These are phyloP conservation scores for Eupithecia centaureata DNA, from an alignment of 2,888 invertebrate species.

Conservation along the genomic window DNA sequence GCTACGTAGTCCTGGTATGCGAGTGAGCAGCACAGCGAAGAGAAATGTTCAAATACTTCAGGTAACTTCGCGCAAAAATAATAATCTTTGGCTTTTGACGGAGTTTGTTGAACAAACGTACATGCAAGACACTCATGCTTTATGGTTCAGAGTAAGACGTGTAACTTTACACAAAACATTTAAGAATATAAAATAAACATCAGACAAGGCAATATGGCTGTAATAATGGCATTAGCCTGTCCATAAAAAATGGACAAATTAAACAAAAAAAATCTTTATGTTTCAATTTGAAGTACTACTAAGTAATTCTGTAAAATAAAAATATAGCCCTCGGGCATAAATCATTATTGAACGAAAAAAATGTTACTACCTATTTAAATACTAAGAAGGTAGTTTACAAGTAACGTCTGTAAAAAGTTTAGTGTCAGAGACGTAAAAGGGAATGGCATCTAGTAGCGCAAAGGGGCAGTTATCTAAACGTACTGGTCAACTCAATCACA, in stretches of 20 bases:
- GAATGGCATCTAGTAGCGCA: constrained; percentile 29
- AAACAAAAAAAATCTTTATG: too few species aligned
- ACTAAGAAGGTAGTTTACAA: neutral
- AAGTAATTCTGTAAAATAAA: neutral
- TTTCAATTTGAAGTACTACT: neutral
- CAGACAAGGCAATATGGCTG: too few species aligned
- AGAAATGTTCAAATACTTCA: too few species aligned
- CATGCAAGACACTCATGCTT: neutral
- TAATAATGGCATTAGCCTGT: too few species aligned
- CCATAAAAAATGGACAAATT: too few species aligned
- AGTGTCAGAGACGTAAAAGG: constrained; percentile 7
- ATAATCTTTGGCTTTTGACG: neutral
- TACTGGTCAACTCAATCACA: constrained; percentile 34
- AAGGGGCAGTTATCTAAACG: constrained; percentile 10
- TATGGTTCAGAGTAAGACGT: too few species aligned
- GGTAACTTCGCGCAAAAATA: neutral
- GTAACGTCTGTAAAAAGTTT: neutral
- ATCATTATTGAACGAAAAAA: neutral
- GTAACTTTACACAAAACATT: too few species aligned
- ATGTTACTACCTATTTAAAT: neutral
- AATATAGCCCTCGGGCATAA: neutral
- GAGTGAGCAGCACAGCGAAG: too few species aligned
- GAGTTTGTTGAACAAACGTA: too few species aligned
- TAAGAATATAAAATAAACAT: too few species aligned
- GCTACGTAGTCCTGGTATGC: too few species aligned